phyloP scores from a whole-genome alignment of 2,797 vertebrate species.

The Cossypha niveicapilla region DNA sequence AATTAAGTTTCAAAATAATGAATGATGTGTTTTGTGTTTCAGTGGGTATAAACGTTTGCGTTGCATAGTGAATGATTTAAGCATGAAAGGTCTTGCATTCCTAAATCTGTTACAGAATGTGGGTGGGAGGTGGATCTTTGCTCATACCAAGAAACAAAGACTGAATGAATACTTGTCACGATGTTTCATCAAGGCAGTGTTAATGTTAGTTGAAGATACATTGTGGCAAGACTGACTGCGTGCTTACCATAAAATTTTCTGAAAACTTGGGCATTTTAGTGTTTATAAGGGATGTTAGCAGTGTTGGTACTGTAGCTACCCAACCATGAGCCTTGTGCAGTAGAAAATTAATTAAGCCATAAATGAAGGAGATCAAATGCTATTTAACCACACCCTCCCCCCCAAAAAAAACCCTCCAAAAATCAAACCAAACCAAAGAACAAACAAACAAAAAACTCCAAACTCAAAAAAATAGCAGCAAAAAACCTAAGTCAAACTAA shows the following conservation, averaged over 20 bases:
- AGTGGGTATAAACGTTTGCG: not conserved
- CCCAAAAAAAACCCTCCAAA: not conserved
- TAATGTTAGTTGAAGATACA: not conserved
- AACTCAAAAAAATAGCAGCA: not conserved
- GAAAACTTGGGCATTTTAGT: not conserved
- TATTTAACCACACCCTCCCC: too few species aligned
- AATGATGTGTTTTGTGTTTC: constrained; percentile 48
- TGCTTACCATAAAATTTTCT: not conserved
- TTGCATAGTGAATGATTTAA: constrained; percentile 33
- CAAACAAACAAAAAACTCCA: not conserved
- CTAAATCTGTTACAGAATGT: constrained; percentile 40
- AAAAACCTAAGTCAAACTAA: not conserved
- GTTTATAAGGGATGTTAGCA: not conserved
- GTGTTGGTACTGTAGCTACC: not conserved
- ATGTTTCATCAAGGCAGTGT: constrained; percentile 22
- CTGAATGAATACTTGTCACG: constrained; percentile 38
- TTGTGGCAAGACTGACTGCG: not conserved
- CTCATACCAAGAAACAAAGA: constrained; percentile 32
- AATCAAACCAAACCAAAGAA: not conserved
- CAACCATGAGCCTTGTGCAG: not conserved
- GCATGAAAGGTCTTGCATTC: constrained; percentile 45
- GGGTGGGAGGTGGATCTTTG: constrained; percentile 50
- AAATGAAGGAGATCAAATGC: not conserved
- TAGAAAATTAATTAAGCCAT: not conserved
- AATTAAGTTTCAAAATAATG: constrained; percentile 41